phyloP scores from a whole-genome alignment of 2,797 vertebrate species.

The Bradypus variegatus region DNA sequence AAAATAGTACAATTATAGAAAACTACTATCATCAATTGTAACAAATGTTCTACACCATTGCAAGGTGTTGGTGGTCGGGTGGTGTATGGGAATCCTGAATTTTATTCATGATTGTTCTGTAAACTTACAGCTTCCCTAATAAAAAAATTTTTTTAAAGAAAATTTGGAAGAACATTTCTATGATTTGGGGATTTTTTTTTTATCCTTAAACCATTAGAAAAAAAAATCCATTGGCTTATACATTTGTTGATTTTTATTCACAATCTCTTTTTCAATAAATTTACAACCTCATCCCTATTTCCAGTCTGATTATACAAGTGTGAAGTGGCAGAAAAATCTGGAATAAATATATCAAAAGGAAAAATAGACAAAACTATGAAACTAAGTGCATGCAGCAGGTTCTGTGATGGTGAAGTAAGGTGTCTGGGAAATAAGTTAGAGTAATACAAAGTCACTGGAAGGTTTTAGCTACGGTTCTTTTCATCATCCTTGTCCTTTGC shows the following conservation, averaged over 20 bases:
- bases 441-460: conserved; percentile 40
- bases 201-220: background rate
- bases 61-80: too few species aligned
- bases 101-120: too few species aligned
- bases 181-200: background rate
- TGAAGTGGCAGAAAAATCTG: conserved; percentile 68
- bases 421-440: conserved; percentile 63
- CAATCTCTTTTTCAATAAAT: conserved; percentile 61
- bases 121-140: too few species aligned
- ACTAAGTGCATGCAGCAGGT: conserved; percentile 74
- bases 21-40: too few species aligned
- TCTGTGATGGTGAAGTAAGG: conserved; percentile 67
- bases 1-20: too few species aligned
- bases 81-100: too few species aligned
- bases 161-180: background rate
- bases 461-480: background rate
- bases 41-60: too few species aligned
- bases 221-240: conserved; percentile 57
- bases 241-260: conserved; percentile 49
- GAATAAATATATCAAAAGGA: conserved; percentile 72
- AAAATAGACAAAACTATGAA: conserved; percentile 71
- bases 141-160: conserved; percentile 16
- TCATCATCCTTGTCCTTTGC: too few species aligned
- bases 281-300: conserved; percentile 48
- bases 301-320: conserved; percentile 68